Percentiles rank a stretch among this genome's conserved stretches.
phyloP scores from a whole-genome alignment of 1,140 invertebrate species.

The Ceratina japonica region DNA sequence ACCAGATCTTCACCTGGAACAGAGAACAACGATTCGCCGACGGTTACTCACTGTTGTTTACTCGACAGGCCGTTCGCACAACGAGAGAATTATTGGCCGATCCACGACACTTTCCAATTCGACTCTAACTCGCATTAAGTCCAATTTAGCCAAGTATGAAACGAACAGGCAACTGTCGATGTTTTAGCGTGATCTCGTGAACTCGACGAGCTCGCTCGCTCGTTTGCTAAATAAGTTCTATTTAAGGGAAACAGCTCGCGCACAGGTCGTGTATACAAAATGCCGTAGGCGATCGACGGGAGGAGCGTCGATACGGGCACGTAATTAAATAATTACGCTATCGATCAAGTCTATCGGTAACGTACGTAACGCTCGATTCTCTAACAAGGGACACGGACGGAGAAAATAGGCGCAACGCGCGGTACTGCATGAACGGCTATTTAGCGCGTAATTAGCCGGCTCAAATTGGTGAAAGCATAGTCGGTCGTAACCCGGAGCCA shows the following conservation, averaged over 20 bases:
- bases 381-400: constrained; percentile 26
- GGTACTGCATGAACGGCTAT: constrained; percentile 23
- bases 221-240: too few relatives aligned
- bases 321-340: constrained; percentile 51
- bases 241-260: not conserved
- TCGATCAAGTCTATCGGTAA: constrained; percentile 30
- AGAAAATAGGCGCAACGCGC: constrained; percentile 31
- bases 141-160: too few relatives aligned
- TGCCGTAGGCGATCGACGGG: not conserved
- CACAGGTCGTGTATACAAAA: constrained; percentile 2
- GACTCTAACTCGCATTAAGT: too few relatives aligned
- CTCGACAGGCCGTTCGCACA: too few relatives aligned
- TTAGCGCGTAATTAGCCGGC: constrained; percentile 62
- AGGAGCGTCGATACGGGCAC: not conserved
- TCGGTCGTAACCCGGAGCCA: not conserved
- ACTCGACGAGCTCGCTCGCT: too few relatives aligned
- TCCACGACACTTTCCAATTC: too few relatives aligned
- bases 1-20: constrained; percentile 96
- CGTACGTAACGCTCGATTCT: not conserved
- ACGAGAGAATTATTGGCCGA: not conserved
- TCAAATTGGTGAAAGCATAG: constrained; percentile 48
- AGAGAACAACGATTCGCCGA: not conserved
- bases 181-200: too few relatives aligned
- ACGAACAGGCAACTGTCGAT: too few relatives aligned
- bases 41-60: too few relatives aligned